phyloP scores from a whole-genome alignment of 2,888 invertebrate species.

The Netelia virgata region DNA sequence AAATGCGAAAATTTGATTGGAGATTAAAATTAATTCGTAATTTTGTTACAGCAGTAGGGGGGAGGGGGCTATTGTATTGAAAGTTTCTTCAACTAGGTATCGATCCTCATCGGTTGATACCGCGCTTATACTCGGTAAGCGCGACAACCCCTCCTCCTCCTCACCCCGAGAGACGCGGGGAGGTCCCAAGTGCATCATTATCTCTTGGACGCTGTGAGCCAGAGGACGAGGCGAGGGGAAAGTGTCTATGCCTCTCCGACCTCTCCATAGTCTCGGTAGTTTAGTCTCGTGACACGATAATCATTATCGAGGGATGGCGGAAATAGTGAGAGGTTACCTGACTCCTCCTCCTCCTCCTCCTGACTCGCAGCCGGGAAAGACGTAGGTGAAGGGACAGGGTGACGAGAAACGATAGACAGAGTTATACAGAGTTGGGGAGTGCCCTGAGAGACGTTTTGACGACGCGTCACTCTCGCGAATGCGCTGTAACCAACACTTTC shows the following conservation, averaged over 20 bases:
- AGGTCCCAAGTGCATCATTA: conserved; percentile 61
- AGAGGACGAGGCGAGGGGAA: conserved; percentile 14
- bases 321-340: conserved; percentile 27
- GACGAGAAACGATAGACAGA: conserved; percentile 18
- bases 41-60: neutral
- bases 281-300: conserved; percentile 63
- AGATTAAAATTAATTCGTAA: neutral
- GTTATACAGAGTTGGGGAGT: conserved; percentile 20
- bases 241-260: conserved; percentile 4
- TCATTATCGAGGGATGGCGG: conserved; percentile 62
- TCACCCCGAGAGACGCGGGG: conserved; percentile 1
- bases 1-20: neutral
- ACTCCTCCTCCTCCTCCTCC: conserved; percentile 5
- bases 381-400: conserved; percentile 12
- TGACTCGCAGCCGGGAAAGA: conserved; percentile 17
- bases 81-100: conserved; percentile 27
- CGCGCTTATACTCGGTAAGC: conserved; percentile 21
- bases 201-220: conserved; percentile 48
- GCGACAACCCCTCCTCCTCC: conserved; percentile 6
- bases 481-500: conserved; percentile 25
- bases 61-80: neutral
- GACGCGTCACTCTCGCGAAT: conserved; percentile 58
- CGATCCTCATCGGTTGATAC: conserved; percentile 42
- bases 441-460: conserved; percentile 63
- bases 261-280: conserved; percentile 42